Evolutionary conservation across 2,888 invertebrate species (phyloP), one percentile per base, ranked within the genome.

Genomic region (Rhagophthalmus giganteus): DNA sequence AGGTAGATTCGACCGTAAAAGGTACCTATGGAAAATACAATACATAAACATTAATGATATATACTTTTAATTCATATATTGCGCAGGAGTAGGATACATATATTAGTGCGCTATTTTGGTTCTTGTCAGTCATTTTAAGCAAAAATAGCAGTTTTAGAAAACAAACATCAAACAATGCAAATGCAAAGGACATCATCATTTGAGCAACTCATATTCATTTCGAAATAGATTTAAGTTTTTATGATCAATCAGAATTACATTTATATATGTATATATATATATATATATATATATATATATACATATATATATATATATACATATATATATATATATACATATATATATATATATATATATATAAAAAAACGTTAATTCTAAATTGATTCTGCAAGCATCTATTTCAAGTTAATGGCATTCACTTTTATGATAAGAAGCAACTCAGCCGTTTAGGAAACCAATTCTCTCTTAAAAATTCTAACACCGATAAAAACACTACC

Each of bases 401-500:
- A 20, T 20, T 5, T 20, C 20, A 20, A 20, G n/a, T n/a, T n/a
- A 20, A 20, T 7, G 7, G 20, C 20, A 5, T 20, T 20, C 20
- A 20, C 4, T 20, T 20, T 20, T 30, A 39, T 10, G 20, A 30
- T 24, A 39, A 20, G 11, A 30, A 39, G 27, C 11, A 11, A 39
- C 11, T 11, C 28, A 30, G 28, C 30, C 20, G 24, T 10, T n/a
- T 20, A n/a, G 24, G 30, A 41, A 10, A 9, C 24, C 12, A 10
- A 41, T 24, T 9, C 24, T 20, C 20, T 20, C 12, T 11, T 31
- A 31, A 31, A 13, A n/a, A 24, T 11, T 28, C 15, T 16, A 9
- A 12, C 14, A 45, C 10, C 12, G 13, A 9, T 20, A 14, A 2
- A 10, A 31, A 10, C 9, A 65, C 65, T 60, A 84, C 84, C 84